Evolutionary conservation across 2,888 invertebrate genomes (phyloP).

Genomic region (Andrena chrysosceles): DNA sequence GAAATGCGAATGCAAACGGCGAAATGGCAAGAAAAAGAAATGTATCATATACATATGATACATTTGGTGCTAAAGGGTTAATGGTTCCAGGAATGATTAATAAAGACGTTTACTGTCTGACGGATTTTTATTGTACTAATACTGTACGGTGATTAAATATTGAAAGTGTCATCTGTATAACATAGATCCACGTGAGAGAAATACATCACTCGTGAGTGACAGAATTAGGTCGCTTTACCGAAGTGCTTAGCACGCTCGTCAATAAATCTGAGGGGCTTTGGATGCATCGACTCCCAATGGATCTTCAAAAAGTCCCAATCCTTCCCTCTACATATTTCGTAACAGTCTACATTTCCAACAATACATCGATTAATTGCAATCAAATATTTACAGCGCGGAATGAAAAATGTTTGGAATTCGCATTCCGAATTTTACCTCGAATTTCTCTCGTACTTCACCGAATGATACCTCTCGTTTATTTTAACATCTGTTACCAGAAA

Average conservation of each 20-base stretch:
- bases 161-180: neutral
- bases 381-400: neutral
- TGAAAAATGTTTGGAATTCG: too few relatives aligned
- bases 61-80: too few relatives aligned
- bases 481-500: too few relatives aligned
- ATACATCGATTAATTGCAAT: neutral
- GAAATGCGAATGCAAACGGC: too few relatives aligned
- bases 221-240: neutral
- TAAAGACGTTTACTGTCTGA: too few relatives aligned
- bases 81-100: too few relatives aligned
- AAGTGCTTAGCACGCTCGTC: neutral
- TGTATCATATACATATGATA: too few relatives aligned
- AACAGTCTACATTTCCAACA: neutral
- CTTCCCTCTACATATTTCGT: neutral
- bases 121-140: too few relatives aligned
- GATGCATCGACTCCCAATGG: neutral
- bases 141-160: neutral
- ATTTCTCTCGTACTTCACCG: too few relatives aligned
- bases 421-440: too few relatives aligned
- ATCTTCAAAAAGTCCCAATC: neutral
- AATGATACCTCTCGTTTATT: too few relatives aligned
- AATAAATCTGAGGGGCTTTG: neutral
- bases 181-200: neutral
- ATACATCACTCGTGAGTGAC: slow-evolving; percentile 2
- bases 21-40: too few relatives aligned